Evolutionary conservation across 2,888 invertebrate species (phyloP), one percentile per base, ranked within the genome.

Genomic region (Caenorhabditis afra): DNA sequence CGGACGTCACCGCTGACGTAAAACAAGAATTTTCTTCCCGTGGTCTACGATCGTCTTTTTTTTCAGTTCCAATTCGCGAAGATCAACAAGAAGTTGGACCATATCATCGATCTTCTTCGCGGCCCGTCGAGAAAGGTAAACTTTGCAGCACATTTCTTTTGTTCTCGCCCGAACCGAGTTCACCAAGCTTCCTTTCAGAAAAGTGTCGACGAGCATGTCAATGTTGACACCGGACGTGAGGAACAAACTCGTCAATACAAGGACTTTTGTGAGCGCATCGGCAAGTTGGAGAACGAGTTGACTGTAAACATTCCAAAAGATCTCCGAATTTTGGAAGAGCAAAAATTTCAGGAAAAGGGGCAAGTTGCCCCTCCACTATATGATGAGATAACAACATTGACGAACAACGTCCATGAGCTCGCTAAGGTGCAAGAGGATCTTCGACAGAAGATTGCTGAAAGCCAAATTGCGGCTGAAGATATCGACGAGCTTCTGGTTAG

Each of bases 401-500:
- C 65, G 4, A 53, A 65, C 11, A 66, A 78, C 35, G 45, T 78
- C 14, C 61, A 65, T 10, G 55, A 80, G 14, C 20, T 80, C 44
- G 44, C 75, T 7, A 37, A 57, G 5, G 61, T 62, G 5, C 75
- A 75, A 23, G 57, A 59, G 14, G 55, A 45, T 12, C 20, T 80
- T 14, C 50, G 58, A 7, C 55, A 23, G 1, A 65, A 41, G 14
- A 22, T 80, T 0, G n/a, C 35, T 14, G 53, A 52, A 12, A 78
- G 35, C 47, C 71, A 71, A 10, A 65, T 59, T 45, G 41, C 44
- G 12, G 55, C 55, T 45, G 80, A 80, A 3, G 59, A 67, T 37
- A 67, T 80, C 35, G 75, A 80, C 55, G 75, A 80, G 41, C 41
- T 80, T 12, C 20, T 80, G 61, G 79, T 73, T 29, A 39, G 45